phyloP scores from a whole-genome alignment of 2,888 invertebrate genomes.

The Dendrolimus pini region DNA sequence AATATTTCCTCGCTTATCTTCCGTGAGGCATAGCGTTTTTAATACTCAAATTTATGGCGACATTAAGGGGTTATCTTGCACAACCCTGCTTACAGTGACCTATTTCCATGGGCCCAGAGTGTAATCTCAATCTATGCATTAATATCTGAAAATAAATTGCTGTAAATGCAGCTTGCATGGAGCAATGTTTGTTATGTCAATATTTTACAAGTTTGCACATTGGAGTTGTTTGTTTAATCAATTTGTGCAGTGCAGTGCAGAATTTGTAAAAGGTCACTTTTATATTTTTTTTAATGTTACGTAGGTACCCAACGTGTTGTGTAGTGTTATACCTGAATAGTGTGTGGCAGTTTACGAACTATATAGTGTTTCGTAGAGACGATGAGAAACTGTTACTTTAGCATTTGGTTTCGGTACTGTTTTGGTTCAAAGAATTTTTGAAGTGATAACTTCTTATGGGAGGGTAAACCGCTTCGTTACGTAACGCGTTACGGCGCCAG shows the following conservation, averaged over 20 bases:
- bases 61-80: constrained; percentile 43
- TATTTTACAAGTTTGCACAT: neutral
- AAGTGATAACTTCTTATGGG: too few relatives aligned
- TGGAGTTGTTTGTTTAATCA: neutral
- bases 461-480: too few relatives aligned
- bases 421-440: too few relatives aligned
- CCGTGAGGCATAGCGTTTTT: constrained; percentile 19
- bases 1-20: neutral
- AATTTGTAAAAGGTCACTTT: neutral
- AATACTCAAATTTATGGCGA: constrained; percentile 37
- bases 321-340: too few relatives aligned
- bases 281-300: too few relatives aligned
- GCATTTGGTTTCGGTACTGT: too few relatives aligned
- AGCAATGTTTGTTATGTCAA: constrained; percentile 25
- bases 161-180: constrained; percentile 24
- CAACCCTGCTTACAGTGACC: constrained; percentile 45
- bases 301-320: too few relatives aligned
- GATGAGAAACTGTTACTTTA: too few relatives aligned
- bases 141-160: constrained; percentile 38
- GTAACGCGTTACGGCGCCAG: too few relatives aligned
- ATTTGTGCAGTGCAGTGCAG: constrained; percentile 1
- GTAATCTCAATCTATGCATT: constrained; percentile 48
- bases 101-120: constrained; percentile 39
- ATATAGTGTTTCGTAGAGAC: too few relatives aligned
- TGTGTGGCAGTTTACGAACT: too few relatives aligned